Conservation (phyloP, 2,888 invertebrate genomes). For the Calliphora vomitoria region DNA sequence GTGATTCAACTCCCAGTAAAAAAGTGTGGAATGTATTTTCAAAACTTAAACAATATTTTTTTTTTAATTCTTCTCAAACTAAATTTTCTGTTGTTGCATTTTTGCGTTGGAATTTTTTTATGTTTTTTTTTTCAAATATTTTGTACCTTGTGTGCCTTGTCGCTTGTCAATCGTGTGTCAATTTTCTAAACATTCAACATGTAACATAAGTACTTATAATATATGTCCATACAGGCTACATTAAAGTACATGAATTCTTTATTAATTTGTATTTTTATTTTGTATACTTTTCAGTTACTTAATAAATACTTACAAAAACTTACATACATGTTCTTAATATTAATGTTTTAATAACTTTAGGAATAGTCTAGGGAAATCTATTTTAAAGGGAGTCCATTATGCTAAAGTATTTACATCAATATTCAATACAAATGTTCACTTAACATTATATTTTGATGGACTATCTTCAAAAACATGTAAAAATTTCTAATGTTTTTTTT, state of each 20-base stretch:
- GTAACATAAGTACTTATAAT: conserved; percentile 2
- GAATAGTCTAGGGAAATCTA: conserved; percentile 26
- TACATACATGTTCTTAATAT: not conserved
- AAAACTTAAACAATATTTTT: too few relatives aligned
- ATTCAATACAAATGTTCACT: conserved; percentile 56
- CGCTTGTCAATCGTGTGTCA: conserved; percentile 66
- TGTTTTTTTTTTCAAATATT: too few relatives aligned
- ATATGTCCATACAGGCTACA: conserved; percentile 30
- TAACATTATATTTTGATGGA: conserved; percentile 49
- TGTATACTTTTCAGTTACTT: not conserved
- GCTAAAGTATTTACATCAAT: conserved; percentile 49
- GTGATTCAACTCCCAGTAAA: too few relatives aligned
- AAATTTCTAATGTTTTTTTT: conserved; percentile 19
- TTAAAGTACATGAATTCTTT: conserved; percentile 34
- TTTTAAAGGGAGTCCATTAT: not conserved
- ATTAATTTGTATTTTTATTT: not conserved
- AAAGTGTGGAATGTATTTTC: too few relatives aligned
- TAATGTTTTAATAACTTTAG: conserved; percentile 14
- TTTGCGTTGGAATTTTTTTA: too few relatives aligned
- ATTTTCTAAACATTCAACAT: conserved; percentile 42
- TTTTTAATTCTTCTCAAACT: too few relatives aligned
- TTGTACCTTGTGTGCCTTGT: conserved; percentile 23
- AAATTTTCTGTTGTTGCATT: too few relatives aligned
- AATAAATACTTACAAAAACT: not conserved
- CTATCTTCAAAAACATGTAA: conserved; percentile 34